Percentiles rank a stretch among this genome's conserved stretches.
Conservation (phyloP, 2,113 vertebrate species). For the Probosciger aterrimus region DNA sequence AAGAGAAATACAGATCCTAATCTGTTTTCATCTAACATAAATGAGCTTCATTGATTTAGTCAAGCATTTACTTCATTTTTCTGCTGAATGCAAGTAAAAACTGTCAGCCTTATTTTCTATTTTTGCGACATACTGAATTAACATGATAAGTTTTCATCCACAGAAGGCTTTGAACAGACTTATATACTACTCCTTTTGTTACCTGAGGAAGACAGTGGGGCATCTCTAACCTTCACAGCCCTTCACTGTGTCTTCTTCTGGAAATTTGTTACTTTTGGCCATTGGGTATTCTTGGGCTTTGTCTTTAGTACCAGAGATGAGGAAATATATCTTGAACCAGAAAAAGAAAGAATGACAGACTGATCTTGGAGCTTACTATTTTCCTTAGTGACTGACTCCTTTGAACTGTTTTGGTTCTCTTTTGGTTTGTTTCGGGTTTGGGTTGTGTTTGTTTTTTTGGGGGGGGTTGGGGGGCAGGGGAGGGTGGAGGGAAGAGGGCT, state of each 20-base stretch:
- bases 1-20: neutral
- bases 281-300: neutral
- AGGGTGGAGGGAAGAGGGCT: neutral
- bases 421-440: neutral
- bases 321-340: neutral
- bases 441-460: too few species aligned
- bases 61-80: neutral
- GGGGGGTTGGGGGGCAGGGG: fast-evolving
- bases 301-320: neutral
- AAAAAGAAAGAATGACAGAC: neutral
- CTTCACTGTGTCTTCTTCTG: neutral
- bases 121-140: neutral
- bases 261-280: neutral
- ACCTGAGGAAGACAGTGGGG: neutral
- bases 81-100: neutral
- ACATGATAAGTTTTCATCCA: neutral
- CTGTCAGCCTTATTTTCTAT: neutral
- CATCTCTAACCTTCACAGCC: neutral
- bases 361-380: neutral
- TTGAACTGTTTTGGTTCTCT: neutral
- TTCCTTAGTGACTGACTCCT: neutral
- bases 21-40: neutral
- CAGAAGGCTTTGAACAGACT: neutral
- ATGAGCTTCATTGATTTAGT: neutral
- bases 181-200: neutral